phyloP scores from a whole-genome alignment of 2,113 vertebrate genomes.

The Chaetodon auriga region DNA sequence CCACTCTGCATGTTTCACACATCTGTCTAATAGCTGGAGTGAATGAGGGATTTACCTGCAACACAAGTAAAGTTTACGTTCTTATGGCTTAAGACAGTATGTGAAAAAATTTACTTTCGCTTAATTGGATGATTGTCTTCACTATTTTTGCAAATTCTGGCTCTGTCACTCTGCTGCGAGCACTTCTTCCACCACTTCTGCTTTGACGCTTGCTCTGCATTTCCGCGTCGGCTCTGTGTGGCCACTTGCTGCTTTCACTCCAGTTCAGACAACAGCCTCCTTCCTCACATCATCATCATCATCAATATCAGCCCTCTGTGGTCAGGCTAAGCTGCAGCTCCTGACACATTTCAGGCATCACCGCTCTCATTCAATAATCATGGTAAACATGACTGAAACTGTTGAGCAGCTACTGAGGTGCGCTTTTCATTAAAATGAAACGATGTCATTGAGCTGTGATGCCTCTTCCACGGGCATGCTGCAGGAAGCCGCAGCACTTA shows the following conservation, averaged over 20 bases:
- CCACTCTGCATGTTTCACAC: no score
- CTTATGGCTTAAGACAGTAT: background rate
- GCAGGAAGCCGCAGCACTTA: background rate
- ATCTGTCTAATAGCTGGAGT: no score
- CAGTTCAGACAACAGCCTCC: background rate
- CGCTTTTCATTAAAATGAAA: background rate
- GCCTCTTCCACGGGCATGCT: background rate
- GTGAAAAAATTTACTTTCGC: background rate
- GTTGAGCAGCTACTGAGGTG: background rate
- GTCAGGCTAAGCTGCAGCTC: background rate
- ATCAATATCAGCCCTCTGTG: background rate
- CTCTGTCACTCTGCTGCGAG: background rate
- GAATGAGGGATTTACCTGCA: no score
- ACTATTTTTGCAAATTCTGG: no score
- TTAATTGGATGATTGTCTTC: background rate
- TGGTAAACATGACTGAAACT: background rate
- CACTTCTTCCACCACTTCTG: background rate
- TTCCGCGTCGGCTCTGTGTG: background rate
- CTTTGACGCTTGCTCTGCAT: background rate
- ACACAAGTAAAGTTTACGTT: no score
- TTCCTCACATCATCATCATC: background rate
- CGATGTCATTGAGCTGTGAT: background rate
- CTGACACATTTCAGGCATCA: background rate
- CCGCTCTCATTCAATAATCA: background rate
- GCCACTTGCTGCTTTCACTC: slow-evolving; percentile 61